A percentile compares a stretch with the other conserved stretches of the same genome.
These are phyloP conservation scores for Thunnus albacares DNA, from an alignment of 2,797 vertebrate species.

Conservation along the genomic window DNA sequence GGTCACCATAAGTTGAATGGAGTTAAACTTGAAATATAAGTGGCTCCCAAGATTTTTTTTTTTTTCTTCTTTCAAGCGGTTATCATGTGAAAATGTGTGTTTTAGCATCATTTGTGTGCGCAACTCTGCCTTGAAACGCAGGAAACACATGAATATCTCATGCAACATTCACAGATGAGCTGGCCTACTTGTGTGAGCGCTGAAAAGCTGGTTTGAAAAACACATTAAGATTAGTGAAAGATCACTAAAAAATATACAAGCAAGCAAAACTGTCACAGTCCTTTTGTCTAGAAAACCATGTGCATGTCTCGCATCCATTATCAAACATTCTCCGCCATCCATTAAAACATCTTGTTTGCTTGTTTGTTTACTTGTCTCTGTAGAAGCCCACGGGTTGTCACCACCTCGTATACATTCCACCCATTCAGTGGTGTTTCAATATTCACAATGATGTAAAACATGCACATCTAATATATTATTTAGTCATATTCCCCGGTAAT, in stretches of 20 bases:
- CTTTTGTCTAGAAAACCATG: conserved; percentile 85
- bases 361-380: conserved; percentile 79
- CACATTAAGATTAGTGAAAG: conserved; percentile 62
- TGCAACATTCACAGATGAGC: conserved; percentile 55
- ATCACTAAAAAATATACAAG: conserved; percentile 73
- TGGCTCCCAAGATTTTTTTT: conserved; percentile 14
- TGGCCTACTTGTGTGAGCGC: conserved; percentile 37
- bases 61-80: conserved; percentile 6
- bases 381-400: conserved; percentile 57
- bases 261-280: conserved; percentile 85
- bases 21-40: conserved; percentile 31
- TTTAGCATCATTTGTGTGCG: conserved; percentile 22
- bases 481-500: conserved; percentile 85
- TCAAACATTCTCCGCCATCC: conserved; percentile 77
- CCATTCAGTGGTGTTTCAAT: conserved; percentile 88
- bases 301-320: conserved; percentile 79
- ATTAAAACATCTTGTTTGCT: conserved; percentile 85
- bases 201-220: conserved; percentile 52
- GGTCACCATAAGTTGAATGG: conserved; percentile 27
- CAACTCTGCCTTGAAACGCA: not conserved
- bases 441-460: conserved; percentile 93
- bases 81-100: conserved; percentile 19
- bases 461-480: conserved; percentile 93
- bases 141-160: conserved; percentile 51
- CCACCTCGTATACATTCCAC: conserved; percentile 79